Percentiles rank a stretch among this genome's conserved stretches.
Evolutionary conservation across 2,113 vertebrate genomes (phyloP).

Genomic region (Vulpes vulpes): DNA sequence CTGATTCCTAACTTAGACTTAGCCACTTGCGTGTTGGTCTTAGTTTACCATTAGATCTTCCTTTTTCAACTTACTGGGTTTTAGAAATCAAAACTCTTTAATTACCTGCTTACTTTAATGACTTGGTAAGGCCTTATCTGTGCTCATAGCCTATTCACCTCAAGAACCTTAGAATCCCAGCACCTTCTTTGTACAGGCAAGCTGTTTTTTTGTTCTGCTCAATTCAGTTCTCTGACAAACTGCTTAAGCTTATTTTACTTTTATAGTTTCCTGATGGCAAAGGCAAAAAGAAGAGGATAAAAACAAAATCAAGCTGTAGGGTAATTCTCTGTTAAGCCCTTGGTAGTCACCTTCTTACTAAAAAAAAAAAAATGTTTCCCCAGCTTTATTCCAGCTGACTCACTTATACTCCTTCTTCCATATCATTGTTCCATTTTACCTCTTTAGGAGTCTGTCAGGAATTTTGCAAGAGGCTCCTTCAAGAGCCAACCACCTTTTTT

Average conservation of each 20-base stretch:
- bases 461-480: conserved; percentile 51
- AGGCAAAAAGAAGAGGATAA: conserved; percentile 34
- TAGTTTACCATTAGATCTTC: conserved; percentile 59
- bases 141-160: conserved; percentile 58
- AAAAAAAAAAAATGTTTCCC: conserved; percentile 58
- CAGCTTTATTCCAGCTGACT: conserved; percentile 50
- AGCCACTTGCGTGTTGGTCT: conserved; percentile 34
- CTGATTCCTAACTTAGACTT: conserved; percentile 41
- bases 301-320: conserved; percentile 55
- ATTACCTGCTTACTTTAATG: conserved; percentile 61
- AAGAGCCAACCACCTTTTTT: conserved; percentile 50
- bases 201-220: not conserved
- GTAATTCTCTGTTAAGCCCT: conserved; percentile 29
- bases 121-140: conserved; percentile 49
- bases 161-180: conserved; percentile 55
- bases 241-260: conserved; percentile 42
- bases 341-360: conserved; percentile 50
- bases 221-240: conserved; percentile 46
- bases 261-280: conserved; percentile 51
- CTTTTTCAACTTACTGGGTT: conserved; percentile 52
- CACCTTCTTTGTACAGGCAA: conserved; percentile 45
- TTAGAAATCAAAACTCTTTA: conserved; percentile 68
- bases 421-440: conserved; percentile 54
- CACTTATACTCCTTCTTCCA: conserved; percentile 33
- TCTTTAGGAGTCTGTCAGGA: not conserved